Evolutionary conservation across 2,888 invertebrate species (phyloP).

Genomic region (Julus scandinavius): DNA sequence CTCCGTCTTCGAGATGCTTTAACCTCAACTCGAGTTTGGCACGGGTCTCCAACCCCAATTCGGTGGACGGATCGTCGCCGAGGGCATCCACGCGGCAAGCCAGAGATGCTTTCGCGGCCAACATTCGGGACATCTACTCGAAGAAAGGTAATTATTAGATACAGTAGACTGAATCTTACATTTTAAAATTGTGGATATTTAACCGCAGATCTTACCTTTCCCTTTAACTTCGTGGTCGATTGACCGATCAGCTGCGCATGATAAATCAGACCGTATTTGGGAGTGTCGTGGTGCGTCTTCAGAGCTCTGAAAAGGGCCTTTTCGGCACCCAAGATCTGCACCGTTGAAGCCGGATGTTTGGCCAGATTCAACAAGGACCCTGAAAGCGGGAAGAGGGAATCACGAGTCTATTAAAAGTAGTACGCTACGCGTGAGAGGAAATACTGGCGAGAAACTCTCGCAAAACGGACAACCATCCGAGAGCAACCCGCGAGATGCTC

Average conservation of each 20-base stretch:
- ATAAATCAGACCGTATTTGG: slow-evolving; percentile 98
- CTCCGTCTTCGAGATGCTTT: slow-evolving; percentile 81
- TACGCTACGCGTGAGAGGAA: too few relatives aligned
- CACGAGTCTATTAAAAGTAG: too few relatives aligned
- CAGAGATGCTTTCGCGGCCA: slow-evolving; percentile 95
- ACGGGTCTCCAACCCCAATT: slow-evolving; percentile 88
- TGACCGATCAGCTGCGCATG: slow-evolving; percentile 94
- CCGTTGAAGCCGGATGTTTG: slow-evolving; percentile 97
- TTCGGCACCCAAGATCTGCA: slow-evolving; percentile 98
- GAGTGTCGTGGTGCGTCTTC: slow-evolving; percentile 97
- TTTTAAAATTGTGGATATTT: neutral
- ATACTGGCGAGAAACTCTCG: too few relatives aligned
- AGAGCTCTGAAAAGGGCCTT: slow-evolving; percentile 97
- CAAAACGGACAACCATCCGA: too few relatives aligned
- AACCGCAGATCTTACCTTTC: slow-evolving; percentile 68
- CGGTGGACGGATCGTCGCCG: slow-evolving; percentile 84
- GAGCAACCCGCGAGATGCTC: too few relatives aligned
- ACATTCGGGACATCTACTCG: slow-evolving; percentile 80
- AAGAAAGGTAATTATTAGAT: neutral
- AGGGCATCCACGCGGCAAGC: slow-evolving; percentile 95
- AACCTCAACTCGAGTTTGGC: slow-evolving; percentile 86
- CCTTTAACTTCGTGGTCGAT: slow-evolving; percentile 89
- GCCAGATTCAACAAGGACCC: slow-evolving; percentile 92
- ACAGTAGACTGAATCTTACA: too few relatives aligned
- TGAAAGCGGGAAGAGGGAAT: slow-evolving; percentile 60